phyloP scores from a whole-genome alignment of 2,113 vertebrate species.

The Neolamprologus hecqui region DNA sequence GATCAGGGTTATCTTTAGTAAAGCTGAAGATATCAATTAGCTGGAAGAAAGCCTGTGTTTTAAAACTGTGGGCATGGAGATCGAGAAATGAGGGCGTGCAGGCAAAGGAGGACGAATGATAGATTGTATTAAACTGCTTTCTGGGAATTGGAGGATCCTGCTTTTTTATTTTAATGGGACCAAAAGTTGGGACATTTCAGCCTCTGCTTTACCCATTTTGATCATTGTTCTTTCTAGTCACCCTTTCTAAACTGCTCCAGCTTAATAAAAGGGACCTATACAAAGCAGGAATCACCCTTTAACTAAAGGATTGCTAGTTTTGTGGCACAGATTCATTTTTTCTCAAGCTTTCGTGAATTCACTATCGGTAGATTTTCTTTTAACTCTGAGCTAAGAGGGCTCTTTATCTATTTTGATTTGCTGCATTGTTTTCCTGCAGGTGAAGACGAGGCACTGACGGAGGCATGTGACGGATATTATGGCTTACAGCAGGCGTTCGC shows the following conservation, averaged over 20 bases:
- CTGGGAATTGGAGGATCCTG: not conserved
- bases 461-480: conserved; percentile 39
- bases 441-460: not conserved
- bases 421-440: conserved; percentile 15
- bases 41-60: not conserved
- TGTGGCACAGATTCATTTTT: not conserved
- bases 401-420: not conserved
- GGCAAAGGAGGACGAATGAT: not conserved
- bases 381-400: not conserved
- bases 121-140: not conserved
- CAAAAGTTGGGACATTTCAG: not conserved
- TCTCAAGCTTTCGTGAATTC: not conserved
- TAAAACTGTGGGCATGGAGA: not conserved
- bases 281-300: not conserved
- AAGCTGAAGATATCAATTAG: not conserved
- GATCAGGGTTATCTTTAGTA: not conserved
- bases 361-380: not conserved
- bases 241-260: not conserved
- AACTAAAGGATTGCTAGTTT: not conserved
- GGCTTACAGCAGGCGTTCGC: conserved; percentile 2
- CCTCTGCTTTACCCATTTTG: not conserved
- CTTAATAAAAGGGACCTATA: not conserved
- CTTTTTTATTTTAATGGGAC: not conserved
- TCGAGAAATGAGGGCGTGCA: not conserved
- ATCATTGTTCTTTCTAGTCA: not conserved